A percentile compares a stretch with the other conserved stretches of the same genome.
These are phyloP conservation scores for Geotrypetes seraphini DNA, from an alignment of 2,797 vertebrate species.

Conservation along the genomic window DNA sequence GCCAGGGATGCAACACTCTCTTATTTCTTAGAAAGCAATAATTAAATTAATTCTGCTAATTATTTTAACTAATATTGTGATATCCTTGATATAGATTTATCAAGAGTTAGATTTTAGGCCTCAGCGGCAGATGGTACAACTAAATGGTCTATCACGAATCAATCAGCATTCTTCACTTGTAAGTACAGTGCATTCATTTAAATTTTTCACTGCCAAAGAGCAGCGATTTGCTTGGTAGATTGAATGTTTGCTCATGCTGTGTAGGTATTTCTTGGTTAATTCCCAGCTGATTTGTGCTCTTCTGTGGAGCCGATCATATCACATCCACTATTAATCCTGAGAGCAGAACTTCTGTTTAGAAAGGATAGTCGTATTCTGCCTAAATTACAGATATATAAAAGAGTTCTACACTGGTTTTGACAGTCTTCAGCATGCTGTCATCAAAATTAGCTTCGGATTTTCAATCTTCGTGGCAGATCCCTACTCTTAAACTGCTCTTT, in stretches of 20 bases:
- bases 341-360: too few species aligned
- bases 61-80: background rate
- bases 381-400: too few species aligned
- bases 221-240: background rate
- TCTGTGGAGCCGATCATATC: too few species aligned
- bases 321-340: too few species aligned
- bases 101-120: background rate
- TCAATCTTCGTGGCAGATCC: too few species aligned
- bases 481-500: too few species aligned
- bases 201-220: background rate
- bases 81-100: background rate
- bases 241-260: background rate
- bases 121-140: background rate
- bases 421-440: too few species aligned
- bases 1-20: background rate
- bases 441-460: too few species aligned
- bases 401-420: too few species aligned
- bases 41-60: background rate
- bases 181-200: background rate
- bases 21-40: slow-evolving; percentile 1
- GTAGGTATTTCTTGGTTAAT: background rate
- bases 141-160: background rate
- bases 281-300: too few species aligned
- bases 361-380: too few species aligned
- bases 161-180: background rate